phyloP scores from a whole-genome alignment of 2,888 invertebrate genomes.

The Brachycybe producta region DNA sequence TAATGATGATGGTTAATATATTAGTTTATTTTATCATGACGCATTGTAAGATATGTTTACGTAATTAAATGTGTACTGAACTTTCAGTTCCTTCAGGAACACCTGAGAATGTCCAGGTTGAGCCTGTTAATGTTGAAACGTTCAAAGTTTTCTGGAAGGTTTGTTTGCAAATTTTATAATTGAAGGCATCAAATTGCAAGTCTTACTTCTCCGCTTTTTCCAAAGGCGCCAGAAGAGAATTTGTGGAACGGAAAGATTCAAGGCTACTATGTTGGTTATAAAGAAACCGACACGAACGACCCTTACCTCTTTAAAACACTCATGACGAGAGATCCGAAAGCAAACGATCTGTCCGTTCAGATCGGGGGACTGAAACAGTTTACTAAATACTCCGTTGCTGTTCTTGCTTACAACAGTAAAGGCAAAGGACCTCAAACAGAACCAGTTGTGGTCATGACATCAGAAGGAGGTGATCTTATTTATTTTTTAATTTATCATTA shows the following conservation, averaged over 20 bases:
- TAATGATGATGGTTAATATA: conserved; percentile 25
- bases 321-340: conserved; percentile 10
- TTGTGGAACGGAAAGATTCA: conserved; percentile 13
- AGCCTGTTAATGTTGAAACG: conserved; percentile 9
- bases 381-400: conserved; percentile 16
- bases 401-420: conserved; percentile 16
- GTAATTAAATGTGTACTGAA: not conserved
- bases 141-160: conserved; percentile 17
- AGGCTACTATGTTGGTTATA: conserved; percentile 19
- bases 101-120: conserved; percentile 9
- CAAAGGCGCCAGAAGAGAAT: conserved; percentile 13
- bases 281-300: conserved; percentile 15
- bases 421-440: conserved; percentile 17
- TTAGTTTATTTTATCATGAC: too few species aligned
- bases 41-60: too few species aligned
- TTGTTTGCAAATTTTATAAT: not conserved
- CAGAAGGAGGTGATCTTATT: conserved; percentile 13
- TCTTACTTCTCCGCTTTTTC: not conserved
- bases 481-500: too few species aligned
- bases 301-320: conserved; percentile 13
- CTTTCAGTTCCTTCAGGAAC: conserved; percentile 6
- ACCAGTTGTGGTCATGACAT: conserved; percentile 17
- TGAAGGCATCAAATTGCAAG: too few species aligned
- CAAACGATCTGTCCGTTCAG: conserved; percentile 12
- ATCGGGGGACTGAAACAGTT: conserved; percentile 16